phyloP scores from a whole-genome alignment of 2,888 invertebrate genomes.

The Parasteatoda lunata region DNA sequence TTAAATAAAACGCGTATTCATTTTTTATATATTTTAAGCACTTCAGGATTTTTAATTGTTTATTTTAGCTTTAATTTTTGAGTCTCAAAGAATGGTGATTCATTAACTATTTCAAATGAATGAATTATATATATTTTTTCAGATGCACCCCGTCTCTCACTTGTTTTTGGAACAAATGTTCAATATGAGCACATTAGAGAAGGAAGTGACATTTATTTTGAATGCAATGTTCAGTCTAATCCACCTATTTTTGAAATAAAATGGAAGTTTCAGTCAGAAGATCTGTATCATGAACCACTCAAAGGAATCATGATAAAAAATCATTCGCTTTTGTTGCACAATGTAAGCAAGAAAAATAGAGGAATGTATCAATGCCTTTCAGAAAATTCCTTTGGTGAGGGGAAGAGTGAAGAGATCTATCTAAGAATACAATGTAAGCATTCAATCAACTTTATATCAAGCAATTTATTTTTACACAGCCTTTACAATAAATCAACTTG shows the following conservation, averaged over 20 bases:
- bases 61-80: too few relatives aligned
- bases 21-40: too few relatives aligned
- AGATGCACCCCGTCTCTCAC: conserved; percentile 89
- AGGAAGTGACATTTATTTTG: conserved; percentile 93
- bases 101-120: neutral
- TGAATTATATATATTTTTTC: neutral
- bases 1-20: too few relatives aligned
- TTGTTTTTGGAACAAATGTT: conserved; percentile 87
- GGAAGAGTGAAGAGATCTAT: conserved; percentile 70
- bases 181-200: conserved; percentile 91
- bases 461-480: neutral
- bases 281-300: conserved; percentile 61
- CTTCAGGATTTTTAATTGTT: too few relatives aligned
- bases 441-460: neutral
- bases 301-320: conserved; percentile 70
- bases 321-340: conserved; percentile 70
- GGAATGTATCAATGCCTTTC: conserved; percentile 71
- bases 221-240: conserved; percentile 92
- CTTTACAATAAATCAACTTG: neutral
- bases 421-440: conserved; percentile 70
- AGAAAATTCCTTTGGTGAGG: conserved; percentile 70
- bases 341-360: conserved; percentile 68
- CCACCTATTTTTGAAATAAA: conserved; percentile 87
- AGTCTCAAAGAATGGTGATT: neutral
- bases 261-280: conserved; percentile 78